A percentile compares a stretch with the other conserved stretches of the same genome.
Conservation (phyloP, 2,113 vertebrate genomes). For the Dipodomys spectabilis region DNA sequence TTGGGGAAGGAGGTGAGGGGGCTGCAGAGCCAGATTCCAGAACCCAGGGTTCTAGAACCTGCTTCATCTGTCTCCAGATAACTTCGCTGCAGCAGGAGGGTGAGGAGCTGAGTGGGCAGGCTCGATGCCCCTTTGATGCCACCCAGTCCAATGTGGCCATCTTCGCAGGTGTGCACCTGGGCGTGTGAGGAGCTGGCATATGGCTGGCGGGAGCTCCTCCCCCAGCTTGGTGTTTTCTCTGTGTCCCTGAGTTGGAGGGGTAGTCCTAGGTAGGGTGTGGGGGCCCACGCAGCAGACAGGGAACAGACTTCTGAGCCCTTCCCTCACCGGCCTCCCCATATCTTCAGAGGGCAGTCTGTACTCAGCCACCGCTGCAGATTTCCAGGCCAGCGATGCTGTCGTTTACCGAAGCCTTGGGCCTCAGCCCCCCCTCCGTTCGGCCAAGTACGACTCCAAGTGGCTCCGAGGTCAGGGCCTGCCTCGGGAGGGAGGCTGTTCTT, state of each 20-base stretch:
- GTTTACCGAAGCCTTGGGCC: slow-evolving; percentile 94
- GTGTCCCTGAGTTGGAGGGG: background rate
- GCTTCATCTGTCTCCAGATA: slow-evolving; percentile 60
- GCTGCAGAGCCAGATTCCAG: background rate
- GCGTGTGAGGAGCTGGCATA: background rate
- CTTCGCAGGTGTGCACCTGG: slow-evolving; percentile 90
- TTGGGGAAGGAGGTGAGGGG: background rate
- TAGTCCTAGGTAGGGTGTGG: background rate
- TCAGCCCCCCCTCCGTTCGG: slow-evolving; percentile 89
- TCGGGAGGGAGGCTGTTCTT: background rate
- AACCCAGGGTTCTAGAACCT: background rate
- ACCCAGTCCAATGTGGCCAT: slow-evolving; percentile 94
- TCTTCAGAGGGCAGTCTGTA: slow-evolving; percentile 93
- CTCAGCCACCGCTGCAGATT: slow-evolving; percentile 95
- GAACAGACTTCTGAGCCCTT: background rate
- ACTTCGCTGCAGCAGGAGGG: slow-evolving; percentile 91
- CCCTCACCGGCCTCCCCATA: background rate
- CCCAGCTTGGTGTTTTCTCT: background rate
- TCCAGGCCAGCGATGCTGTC: slow-evolving; percentile 94
- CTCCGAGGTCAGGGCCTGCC: slow-evolving; percentile 91
- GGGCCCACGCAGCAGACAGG: background rate
- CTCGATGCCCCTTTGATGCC: slow-evolving; percentile 95
- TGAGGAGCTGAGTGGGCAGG: slow-evolving; percentile 94
- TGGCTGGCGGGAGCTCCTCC: background rate
- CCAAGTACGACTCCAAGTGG: slow-evolving; percentile 98